A percentile compares a stretch with the other conserved stretches of the same genome.
phyloP scores from a whole-genome alignment of 2,113 vertebrate genomes.

The Ceratotherium simum region DNA sequence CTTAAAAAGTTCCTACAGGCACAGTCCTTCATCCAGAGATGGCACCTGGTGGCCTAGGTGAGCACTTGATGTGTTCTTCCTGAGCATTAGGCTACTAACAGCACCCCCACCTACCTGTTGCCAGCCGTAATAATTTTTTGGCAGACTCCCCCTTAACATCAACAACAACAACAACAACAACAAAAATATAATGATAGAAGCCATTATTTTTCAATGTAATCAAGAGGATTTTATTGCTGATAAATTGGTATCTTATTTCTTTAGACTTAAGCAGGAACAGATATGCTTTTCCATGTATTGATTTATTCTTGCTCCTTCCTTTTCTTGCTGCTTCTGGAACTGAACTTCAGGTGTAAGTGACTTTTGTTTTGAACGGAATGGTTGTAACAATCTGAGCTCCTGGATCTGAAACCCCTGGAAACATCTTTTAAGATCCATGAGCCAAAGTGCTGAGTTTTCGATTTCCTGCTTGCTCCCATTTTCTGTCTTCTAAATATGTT shows the following conservation, averaged over 20 bases:
- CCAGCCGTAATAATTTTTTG: neutral
- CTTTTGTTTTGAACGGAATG: conserved; percentile 43
- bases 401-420: neutral
- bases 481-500: conserved; percentile 43
- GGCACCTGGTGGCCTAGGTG: neutral
- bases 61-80: neutral
- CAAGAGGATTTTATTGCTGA: conserved; percentile 2
- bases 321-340: neutral
- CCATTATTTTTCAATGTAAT: conserved; percentile 12
- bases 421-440: conserved; percentile 18
- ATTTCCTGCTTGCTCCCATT: conserved; percentile 23
- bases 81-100: neutral
- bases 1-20: neutral
- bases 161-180: neutral
- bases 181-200: neutral
- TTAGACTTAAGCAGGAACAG: neutral
- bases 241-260: conserved; percentile 23
- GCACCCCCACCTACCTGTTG: neutral
- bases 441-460: neutral
- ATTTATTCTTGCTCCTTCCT: conserved; percentile 18
- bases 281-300: neutral
- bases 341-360: neutral
- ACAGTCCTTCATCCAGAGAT: neutral
- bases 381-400: neutral
- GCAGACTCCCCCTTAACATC: neutral